Conservation (phyloP, 1,140 invertebrate genomes). For the Pachypsylla venusta region DNA sequence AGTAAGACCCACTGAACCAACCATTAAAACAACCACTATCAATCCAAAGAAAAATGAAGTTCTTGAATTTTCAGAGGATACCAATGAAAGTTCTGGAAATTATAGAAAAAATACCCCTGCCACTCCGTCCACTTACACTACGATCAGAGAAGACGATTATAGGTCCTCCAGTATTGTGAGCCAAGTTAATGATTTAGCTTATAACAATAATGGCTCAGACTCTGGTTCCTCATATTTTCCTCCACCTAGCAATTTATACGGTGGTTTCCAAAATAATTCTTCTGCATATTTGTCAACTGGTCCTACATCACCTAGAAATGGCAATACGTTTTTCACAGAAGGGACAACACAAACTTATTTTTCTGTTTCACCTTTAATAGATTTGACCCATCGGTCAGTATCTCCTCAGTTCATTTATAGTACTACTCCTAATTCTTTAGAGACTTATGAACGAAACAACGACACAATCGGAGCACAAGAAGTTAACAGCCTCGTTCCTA, state of each 20-base stretch:
- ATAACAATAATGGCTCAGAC: background rate
- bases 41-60: conserved; percentile 50
- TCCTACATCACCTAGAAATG: background rate
- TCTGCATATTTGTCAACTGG: too few species aligned
- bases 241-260: conserved; percentile 24
- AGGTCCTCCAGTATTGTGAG: conserved; percentile 13
- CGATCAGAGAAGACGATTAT: background rate
- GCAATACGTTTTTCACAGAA: conserved; percentile 10
- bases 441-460: background rate
- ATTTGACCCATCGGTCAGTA: conserved; percentile 13
- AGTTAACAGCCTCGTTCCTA: conserved; percentile 19
- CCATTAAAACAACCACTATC: conserved; percentile 27
- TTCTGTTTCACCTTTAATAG: conserved; percentile 13
- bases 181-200: conserved; percentile 16
- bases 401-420: background rate
- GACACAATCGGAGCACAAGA: conserved; percentile 14
- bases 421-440: conserved; percentile 5
- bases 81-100: conserved; percentile 26
- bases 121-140: background rate
- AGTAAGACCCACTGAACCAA: conserved; percentile 58
- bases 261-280: conserved; percentile 38
- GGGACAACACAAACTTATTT: conserved; percentile 11
- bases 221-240: conserved; percentile 8
- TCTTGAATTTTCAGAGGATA: conserved; percentile 54
- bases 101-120: background rate